Conservation (phyloP, 2,113 vertebrate species). For the Grammomys dolichurus region DNA sequence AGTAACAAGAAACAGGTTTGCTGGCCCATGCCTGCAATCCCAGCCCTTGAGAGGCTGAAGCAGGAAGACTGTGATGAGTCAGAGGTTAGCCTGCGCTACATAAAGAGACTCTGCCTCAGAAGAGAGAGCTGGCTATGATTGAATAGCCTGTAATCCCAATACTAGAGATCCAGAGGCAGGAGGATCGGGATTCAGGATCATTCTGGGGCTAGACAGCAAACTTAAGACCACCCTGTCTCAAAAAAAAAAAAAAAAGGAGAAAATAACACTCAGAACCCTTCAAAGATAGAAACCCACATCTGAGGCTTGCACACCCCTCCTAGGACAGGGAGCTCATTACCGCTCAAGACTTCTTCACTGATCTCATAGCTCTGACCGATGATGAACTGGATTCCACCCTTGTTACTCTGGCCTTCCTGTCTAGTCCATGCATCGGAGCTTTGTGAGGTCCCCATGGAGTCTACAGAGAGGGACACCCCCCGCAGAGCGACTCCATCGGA, state of each 20-base stretch:
- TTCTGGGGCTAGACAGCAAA: neutral
- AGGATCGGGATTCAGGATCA: neutral
- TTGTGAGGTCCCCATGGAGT: too few relatives aligned
- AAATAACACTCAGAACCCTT: neutral
- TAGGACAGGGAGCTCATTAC: neutral
- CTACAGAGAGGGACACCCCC: neutral
- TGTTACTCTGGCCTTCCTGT: too few relatives aligned
- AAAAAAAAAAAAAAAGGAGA: too few relatives aligned
- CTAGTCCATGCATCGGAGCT: neutral
- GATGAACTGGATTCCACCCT: neutral
- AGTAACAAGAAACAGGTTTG: neutral
- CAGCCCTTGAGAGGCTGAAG: neutral
- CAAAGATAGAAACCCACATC: neutral
- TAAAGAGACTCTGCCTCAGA: neutral
- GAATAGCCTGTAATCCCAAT: neutral
- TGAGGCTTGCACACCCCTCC: neutral
- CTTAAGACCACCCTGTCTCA: neutral
- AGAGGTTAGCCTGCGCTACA: neutral
- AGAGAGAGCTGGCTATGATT: too few relatives aligned
- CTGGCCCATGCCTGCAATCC: rapidly evolving
- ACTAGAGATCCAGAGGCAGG: neutral
- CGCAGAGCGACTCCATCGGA: neutral
- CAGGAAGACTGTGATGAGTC: neutral
- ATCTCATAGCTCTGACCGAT: neutral
- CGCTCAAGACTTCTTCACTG: neutral